phyloP scores from a whole-genome alignment of 2,888 invertebrate species.

The Leptogaster cylindrica region DNA sequence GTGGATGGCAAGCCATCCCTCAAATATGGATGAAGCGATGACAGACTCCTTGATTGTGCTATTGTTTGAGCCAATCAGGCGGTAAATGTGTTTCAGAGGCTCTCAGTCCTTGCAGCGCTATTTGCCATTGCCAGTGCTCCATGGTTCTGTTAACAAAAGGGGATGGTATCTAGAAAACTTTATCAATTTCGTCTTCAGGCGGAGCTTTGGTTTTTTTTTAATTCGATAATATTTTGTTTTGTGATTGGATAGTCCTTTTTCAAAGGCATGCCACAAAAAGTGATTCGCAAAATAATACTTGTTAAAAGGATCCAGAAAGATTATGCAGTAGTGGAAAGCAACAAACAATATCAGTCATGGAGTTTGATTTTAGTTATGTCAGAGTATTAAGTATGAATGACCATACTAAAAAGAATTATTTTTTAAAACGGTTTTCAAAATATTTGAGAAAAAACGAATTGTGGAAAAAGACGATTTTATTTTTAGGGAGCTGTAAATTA shows the following conservation, averaged over 20 bases:
- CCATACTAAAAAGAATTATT: too few relatives aligned
- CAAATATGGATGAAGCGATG: conserved; percentile 32
- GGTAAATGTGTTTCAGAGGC: conserved; percentile 23
- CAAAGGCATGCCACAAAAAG: too few relatives aligned
- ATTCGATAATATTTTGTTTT: not conserved
- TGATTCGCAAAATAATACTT: too few relatives aligned
- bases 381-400: too few relatives aligned
- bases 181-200: conserved; percentile 34
- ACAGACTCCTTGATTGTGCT: conserved; percentile 37
- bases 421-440: too few relatives aligned
- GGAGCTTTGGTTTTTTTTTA: conserved; percentile 9
- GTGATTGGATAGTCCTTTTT: conserved; percentile 33
- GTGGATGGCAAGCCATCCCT: conserved; percentile 24
- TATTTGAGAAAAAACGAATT: too few relatives aligned
- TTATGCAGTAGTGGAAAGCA: too few relatives aligned
- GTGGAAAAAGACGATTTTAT: too few relatives aligned
- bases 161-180: conserved; percentile 27
- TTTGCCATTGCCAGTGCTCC: not conserved
- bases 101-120: conserved; percentile 7
- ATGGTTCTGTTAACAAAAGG: conserved; percentile 13
- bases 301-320: too few relatives aligned
- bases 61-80: conserved; percentile 38
- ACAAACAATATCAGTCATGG: too few relatives aligned
- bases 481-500: too few relatives aligned
- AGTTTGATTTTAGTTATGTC: too few relatives aligned